phyloP scores from a whole-genome alignment of 2,888 invertebrate species.

The Schizotus pectinicornis region DNA sequence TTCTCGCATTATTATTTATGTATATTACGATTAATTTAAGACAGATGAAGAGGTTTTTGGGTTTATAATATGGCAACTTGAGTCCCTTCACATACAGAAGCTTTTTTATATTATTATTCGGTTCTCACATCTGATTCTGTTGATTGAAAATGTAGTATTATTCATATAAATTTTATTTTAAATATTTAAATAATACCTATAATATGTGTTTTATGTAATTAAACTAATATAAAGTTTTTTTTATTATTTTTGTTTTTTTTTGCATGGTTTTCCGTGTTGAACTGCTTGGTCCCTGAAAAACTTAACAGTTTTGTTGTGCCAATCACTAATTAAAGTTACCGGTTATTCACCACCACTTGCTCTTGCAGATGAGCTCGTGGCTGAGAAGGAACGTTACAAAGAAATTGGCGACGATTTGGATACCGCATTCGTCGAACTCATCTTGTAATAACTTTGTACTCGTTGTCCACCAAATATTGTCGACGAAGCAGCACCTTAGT shows the following conservation, averaged over 20 bases:
- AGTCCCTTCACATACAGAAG: constrained; percentile 20
- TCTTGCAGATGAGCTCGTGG: constrained; percentile 88
- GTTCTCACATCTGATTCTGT: constrained; percentile 18
- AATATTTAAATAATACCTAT: constrained; percentile 55
- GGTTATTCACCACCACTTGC: constrained; percentile 29
- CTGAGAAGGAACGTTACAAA: constrained; percentile 99
- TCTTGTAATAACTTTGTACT: constrained; percentile 60
- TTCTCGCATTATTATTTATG: constrained; percentile 15
- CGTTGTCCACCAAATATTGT: constrained; percentile 4
- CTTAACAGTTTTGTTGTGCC: not conserved
- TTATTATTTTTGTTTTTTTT: constrained; percentile 49
- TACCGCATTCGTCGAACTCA: constrained; percentile 95
- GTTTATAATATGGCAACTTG: constrained; percentile 7
- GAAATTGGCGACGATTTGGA: constrained; percentile 99
- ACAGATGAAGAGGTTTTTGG: constrained; percentile 20
- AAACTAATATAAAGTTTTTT: constrained; percentile 52
- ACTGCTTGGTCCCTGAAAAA: constrained; percentile 4
- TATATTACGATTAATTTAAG: constrained; percentile 22
- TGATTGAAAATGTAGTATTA: constrained; percentile 27
- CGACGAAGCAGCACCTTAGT: not conserved
- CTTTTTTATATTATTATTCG: constrained; percentile 6
- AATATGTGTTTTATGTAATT: constrained; percentile 56
- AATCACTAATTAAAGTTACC: not conserved
- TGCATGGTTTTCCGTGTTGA: constrained; percentile 35
- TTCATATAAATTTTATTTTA: constrained; percentile 48